Base-by-base conservation (phyloP, 53 echinoderm and acorn worm genomes). In the Pentamera pediparva region DNA sequence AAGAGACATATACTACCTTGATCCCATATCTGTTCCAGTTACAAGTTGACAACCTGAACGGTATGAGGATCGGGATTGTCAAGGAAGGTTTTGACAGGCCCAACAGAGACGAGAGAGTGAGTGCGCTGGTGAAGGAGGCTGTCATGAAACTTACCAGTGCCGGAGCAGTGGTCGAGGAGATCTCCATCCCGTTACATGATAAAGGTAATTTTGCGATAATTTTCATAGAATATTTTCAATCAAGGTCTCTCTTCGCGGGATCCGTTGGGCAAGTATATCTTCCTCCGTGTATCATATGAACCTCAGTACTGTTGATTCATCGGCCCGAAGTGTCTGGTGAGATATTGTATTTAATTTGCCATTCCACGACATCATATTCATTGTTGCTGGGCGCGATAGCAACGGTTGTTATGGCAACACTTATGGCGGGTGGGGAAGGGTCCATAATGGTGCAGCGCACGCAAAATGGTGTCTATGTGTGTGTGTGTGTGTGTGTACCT, bases 11-110 rank as follows among this genome's bases (percentile, higher is more conserved):
- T n/a, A n/a, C n/a, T n/a, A n/a, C n/a, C n/a, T n/a, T n/a, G n/a
- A n/a, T n/a, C n/a, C n/a, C n/a, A n/a, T n/a, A n/a, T n/a, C n/a
- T n/a, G n/a, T n/a, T 32, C 3, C 28, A 82, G 83, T 56, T 76
- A 36, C 63, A 77, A 35, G 77, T 65, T 4, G 76, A 75, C 62
- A 89, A 80, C 49, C 74, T 89, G 37, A 77, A 89, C 24, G 89
- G 81, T 32, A 54, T 89, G 59, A 89, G 78, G 61, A 84, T 89
- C 26, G 89, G 85, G 13, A 37, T 89, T 21, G 37, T 89, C 29
- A 89, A 89, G 62, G 89, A 89, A 63, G 89, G 85, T 19, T 89
- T 89, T 65, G 82, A 70, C 35, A 69, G 67, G 19, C 25, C 67
- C 2, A 5, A 69, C 0, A 78, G 78, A 32, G 89, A 89, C 35